Evolutionary conservation across 37 sponge, comb jelly and placozoan genomes (phyloP), one percentile per base, ranked within the genome.

Genomic region (Beroe ovata): DNA sequence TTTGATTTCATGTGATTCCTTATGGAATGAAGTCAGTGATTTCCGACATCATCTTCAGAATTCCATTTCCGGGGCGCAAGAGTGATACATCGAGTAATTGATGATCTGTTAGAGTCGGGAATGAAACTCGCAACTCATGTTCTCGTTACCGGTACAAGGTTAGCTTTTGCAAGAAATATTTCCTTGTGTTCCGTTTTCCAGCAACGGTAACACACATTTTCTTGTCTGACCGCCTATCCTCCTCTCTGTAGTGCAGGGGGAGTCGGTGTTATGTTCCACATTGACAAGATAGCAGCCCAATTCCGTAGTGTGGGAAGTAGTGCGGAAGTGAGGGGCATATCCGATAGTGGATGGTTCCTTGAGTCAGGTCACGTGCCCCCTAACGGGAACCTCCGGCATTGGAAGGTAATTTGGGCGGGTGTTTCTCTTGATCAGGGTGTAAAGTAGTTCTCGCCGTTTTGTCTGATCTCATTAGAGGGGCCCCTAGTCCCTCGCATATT

Each of bases 231-330:
- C n/a, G n/a, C n/a, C n/a, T n/a, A n/a, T n/a, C n/a, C n/a, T n/a
- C n/a, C n/a, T 61, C 21, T 61, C 63, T 18, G 29, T 54, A 90
- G 90, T 64, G 90, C 69, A 36, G 90, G 90, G 4, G 90, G 71
- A 4, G 40, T 64, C 25, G 90, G 90, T 33, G 90, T 90, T 4
- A 90, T 90, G 90, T 66, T 90, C 21, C 62, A 90, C 90, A 59
- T 90, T 2, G 90, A 90, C 71, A 90, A 64, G 23, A 64, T 90
- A 8, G 69, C 90, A 33, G 32, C 23, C 20, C 69, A 64, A 28
- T 19, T 90, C 42, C 62, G 64, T 23, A 90, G 72, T 19, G 54
- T 42, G 0, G 71, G 71, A 3, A 64, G 64, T 36, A 62, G 8
- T n/a, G 90, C 90, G 8, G 90, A 39, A 18, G 90, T 90, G 29